A percentile compares a stretch with the other conserved stretches of the same genome.
These are phyloP conservation scores for Brachyalestes nurse DNA, from an alignment of 2,797 vertebrate genomes.

Conservation along the genomic window DNA sequence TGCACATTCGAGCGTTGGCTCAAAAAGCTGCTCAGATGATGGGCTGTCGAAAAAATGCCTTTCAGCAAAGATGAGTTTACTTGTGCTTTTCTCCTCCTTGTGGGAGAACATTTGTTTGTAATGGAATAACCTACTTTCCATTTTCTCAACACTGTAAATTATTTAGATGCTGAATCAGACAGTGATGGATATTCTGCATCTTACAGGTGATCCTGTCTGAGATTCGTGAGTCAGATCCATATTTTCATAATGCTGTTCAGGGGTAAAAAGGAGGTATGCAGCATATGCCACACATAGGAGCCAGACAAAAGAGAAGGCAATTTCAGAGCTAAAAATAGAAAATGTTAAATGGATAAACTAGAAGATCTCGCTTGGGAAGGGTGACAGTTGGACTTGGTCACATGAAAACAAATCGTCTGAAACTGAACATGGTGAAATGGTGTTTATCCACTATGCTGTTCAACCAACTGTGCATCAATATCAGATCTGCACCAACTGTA, in stretches of 20 bases:
- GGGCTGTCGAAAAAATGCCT: not conserved
- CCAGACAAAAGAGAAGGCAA: too few species aligned
- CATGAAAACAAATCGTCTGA: too few species aligned
- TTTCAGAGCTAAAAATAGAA: too few species aligned
- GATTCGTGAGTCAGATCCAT: not conserved
- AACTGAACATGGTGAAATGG: too few species aligned
- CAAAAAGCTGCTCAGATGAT: not conserved
- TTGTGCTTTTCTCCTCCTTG: not conserved
- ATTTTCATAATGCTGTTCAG: not conserved
- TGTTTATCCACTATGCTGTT: too few species aligned
- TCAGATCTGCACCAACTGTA: too few species aligned
- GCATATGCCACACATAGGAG: too few species aligned
- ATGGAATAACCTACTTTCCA: conserved; percentile 11
- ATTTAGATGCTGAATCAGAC: conserved; percentile 19
- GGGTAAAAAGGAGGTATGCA: too few species aligned
- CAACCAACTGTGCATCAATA: too few species aligned
- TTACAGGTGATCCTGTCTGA: not conserved
- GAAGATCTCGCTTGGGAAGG: too few species aligned
- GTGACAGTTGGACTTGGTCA: too few species aligned
- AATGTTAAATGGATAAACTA: too few species aligned
- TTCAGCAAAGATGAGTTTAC: not conserved
- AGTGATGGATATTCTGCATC: conserved; percentile 3
- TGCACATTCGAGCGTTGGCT: not conserved
- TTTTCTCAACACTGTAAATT: conserved; percentile 23
- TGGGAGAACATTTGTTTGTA: conserved; percentile 15